Percentiles rank a stretch among this genome's conserved stretches.
Evolutionary conservation across 1,140 invertebrate species (phyloP).

Genomic region (Cotesia glomerata): DNA sequence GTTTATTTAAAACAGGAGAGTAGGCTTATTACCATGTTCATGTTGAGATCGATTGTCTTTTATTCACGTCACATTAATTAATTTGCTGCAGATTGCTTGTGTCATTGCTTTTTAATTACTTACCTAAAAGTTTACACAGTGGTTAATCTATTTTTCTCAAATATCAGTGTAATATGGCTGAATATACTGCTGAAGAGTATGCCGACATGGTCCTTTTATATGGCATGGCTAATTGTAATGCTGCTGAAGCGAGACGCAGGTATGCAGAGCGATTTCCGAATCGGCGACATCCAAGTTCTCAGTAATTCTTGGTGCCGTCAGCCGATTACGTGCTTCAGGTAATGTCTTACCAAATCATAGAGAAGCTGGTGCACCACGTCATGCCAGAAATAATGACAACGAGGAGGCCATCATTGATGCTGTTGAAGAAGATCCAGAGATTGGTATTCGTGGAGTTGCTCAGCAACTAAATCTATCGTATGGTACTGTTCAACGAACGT

Average conservation of each 20-base stretch:
- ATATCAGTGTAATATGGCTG: conserved; percentile 1
- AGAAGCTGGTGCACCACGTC: conserved; percentile 4
- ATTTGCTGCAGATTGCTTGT: too few relatives aligned
- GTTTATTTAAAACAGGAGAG: too few relatives aligned
- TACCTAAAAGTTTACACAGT: too few relatives aligned
- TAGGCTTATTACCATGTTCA: too few relatives aligned
- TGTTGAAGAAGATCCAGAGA: conserved; percentile 2
- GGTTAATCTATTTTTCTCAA: neutral
- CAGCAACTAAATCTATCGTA: neutral
- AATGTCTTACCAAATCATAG: conserved; percentile 5
- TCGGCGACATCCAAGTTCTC: neutral
- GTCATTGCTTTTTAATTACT: too few relatives aligned
- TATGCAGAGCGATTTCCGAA: neutral
- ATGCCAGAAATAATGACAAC: neutral
- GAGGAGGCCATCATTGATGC: neutral
- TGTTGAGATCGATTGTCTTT: too few relatives aligned
- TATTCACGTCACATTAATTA: too few relatives aligned
- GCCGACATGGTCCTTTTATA: neutral
- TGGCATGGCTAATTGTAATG: neutral
- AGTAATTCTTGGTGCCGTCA: neutral
- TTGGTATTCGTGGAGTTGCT: neutral
- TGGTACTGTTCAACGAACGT: conserved; percentile 8
- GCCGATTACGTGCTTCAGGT: neutral
- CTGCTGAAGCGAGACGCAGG: neutral
- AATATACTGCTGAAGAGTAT: conserved; percentile 1